A percentile compares a stretch with the other conserved stretches of the same genome.
Conservation (phyloP, 2,888 invertebrate species). For the Periphyllus acericola region DNA sequence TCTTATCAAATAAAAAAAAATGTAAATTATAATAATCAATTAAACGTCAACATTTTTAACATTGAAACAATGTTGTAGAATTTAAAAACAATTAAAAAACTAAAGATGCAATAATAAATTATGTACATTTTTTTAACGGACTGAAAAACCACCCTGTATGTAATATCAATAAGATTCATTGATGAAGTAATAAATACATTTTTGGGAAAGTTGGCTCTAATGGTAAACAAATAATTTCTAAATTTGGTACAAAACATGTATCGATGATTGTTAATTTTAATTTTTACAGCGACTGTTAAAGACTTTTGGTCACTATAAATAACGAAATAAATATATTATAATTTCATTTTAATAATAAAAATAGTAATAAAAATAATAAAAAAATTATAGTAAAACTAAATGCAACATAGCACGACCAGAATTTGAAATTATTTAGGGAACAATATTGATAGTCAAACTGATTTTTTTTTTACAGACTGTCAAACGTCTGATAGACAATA, state of each 20-base stretch:
- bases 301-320: conserved; percentile 25
- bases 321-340: conserved; percentile 24
- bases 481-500: neutral
- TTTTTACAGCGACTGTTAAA: conserved; percentile 40
- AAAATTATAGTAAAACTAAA: conserved; percentile 27
- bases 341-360: conserved; percentile 6
- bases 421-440: conserved; percentile 15
- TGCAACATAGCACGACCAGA: conserved; percentile 9
- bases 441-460: neutral
- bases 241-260: conserved; percentile 18
- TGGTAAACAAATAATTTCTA: conserved; percentile 29
- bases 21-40: neutral
- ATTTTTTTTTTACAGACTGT: neutral
- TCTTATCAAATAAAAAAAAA: neutral
- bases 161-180: conserved; percentile 40
- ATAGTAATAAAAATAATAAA: neutral
- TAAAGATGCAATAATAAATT: conserved; percentile 7
- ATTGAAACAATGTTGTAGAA: conserved; percentile 18
- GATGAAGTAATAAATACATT: neutral
- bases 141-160: conserved; percentile 53
- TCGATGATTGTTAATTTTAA: conserved; percentile 41
- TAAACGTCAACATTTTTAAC: neutral
- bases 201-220: conserved; percentile 10
- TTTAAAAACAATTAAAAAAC: conserved; percentile 21
- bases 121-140: neutral